Base-by-base conservation (phyloP, 2,888 invertebrate genomes). In the Chaetoderma sp. region DNA sequence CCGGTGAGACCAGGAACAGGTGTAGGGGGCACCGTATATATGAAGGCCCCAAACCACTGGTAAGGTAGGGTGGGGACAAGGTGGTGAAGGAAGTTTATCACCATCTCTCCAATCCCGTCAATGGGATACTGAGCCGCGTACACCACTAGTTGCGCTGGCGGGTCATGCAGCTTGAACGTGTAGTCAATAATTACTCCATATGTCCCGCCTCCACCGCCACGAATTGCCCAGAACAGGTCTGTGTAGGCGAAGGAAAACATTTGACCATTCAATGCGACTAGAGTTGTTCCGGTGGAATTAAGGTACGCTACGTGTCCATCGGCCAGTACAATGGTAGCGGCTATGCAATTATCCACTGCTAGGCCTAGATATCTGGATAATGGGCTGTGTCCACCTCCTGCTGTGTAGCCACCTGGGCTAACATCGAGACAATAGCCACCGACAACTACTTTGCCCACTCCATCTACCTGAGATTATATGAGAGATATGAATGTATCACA, bases 141-240 rank as follows among this genome's bases (percentile, higher is more conserved):
- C 21, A 3, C 28, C 10, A 52, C 52, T 28, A 52, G 21, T 21
- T 52, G 27, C 8, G 27, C 4, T 18, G 52, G 52, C 13, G 52
- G n/a, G 3, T 30, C 18, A 32, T 52, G 52, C 10, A 52, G 10
- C 32, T 30, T 16, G n/a, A 32, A 52, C 4, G 52, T 52, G 4
- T 32, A 2, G 32, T 16, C n/a, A 13, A 33, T 30, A 2, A 52
- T n/a, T 10, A 52, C 32, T 13, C 52, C 52, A 28, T 32, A 52
- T 13, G 52, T 52, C 16, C 52, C 32, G 28, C 52, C 52, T 30
- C 52, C 52, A 2, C 52, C 52, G 4, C 52, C 52, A 10, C 52
- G 16, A 16, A 30, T 4, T 1, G 52, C 52, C 28, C 32, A 23
- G n/a, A 52, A 52, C 4, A 52, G 21, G 4, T 52, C 52, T 8